Evolutionary conservation across 64 coral and sea anemone genomes (phyloP).

Genomic region (Anthopleura sola): DNA sequence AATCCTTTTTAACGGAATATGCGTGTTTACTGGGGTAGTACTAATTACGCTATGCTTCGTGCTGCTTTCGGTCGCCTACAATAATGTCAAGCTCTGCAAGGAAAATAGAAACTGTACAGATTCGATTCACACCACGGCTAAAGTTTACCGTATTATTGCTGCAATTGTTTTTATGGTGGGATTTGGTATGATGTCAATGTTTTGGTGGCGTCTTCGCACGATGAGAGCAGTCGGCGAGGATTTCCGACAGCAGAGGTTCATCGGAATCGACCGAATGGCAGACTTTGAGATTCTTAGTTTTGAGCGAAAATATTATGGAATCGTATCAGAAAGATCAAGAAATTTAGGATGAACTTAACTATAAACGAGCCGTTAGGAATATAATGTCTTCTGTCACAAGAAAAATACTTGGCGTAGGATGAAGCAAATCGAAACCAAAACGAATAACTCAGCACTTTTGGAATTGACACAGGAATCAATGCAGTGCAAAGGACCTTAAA

Average conservation of each 20-base stretch:
- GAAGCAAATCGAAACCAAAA: too few species aligned
- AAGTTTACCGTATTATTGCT: slow-evolving; percentile 12
- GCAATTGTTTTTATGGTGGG: slow-evolving; percentile 13
- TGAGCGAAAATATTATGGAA: background rate
- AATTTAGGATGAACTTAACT: background rate
- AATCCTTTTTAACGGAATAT: slow-evolving; percentile 7
- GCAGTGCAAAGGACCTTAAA: too few species aligned
- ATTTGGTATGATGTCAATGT: slow-evolving; percentile 22
- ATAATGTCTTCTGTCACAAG: background rate
- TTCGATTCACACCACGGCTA: background rate
- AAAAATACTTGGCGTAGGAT: background rate
- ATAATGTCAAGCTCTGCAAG: slow-evolving; percentile 27
- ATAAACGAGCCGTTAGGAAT: background rate
- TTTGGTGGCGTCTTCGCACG: slow-evolving; percentile 14
- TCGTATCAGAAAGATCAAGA: background rate
- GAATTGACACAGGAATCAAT: too few species aligned
- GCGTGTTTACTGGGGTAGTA: slow-evolving; percentile 5
- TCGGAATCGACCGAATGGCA: background rate
- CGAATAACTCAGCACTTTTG: too few species aligned
- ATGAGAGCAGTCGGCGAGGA: background rate
- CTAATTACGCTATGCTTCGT: slow-evolving; percentile 19
- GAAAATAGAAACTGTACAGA: slow-evolving; percentile 3
- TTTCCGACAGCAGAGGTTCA: background rate
- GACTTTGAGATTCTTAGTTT: background rate
- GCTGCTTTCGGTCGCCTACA: slow-evolving; percentile 3